Conservation (phyloP, 2,888 invertebrate genomes). For the Drosophila basisetae region DNA sequence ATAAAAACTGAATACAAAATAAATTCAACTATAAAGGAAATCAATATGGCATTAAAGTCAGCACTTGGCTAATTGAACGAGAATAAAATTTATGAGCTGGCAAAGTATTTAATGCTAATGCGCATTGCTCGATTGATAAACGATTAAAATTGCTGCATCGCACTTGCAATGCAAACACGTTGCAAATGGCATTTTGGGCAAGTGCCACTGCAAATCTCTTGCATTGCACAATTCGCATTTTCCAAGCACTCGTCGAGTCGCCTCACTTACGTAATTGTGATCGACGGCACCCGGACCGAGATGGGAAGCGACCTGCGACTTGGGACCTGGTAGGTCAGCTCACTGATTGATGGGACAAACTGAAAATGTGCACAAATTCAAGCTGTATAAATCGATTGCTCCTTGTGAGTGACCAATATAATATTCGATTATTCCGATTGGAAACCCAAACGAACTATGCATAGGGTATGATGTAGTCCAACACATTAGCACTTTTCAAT, state of each 20-base stretch:
- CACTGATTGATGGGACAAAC: neutral
- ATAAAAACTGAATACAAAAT: neutral
- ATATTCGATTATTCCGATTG: neutral
- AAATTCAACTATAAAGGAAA: neutral
- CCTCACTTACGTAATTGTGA: neutral
- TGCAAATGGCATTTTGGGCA: constrained; percentile 8
- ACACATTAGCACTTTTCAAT: neutral
- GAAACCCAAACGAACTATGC: neutral
- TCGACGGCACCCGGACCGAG: neutral
- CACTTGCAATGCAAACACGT: constrained; percentile 38
- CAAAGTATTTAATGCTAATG: constrained; percentile 36
- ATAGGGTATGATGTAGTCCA: constrained; percentile 18
- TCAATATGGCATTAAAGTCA: constrained; percentile 1
- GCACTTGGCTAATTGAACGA: constrained; percentile 20
- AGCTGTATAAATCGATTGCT: neutral
- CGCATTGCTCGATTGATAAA: constrained; percentile 61
- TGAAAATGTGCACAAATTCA: neutral
- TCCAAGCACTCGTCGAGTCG: neutral
- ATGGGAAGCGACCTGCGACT: neutral
- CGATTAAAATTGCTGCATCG: constrained; percentile 61
- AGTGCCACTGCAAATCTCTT: neutral
- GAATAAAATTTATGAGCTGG: constrained; percentile 38
- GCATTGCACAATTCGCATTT: neutral
- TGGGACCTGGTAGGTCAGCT: neutral
- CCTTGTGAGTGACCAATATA: neutral